Evolutionary conservation across 2,888 invertebrate species (phyloP), one percentile per base, ranked within the genome.

Genomic region (Philaethria dido): DNA sequence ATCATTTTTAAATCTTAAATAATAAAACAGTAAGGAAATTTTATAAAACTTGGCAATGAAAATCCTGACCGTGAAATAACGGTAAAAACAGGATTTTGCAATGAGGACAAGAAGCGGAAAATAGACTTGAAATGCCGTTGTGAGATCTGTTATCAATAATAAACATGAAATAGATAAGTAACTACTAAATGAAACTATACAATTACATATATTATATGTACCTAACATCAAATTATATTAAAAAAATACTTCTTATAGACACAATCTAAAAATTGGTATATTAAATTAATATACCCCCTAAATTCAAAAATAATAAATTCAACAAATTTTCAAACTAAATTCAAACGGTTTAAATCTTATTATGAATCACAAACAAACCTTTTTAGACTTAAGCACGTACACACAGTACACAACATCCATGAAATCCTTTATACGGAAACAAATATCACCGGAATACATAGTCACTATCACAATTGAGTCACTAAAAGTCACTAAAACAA

Each of bases 341-440:
- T 18, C 39, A 39, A n/a, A 55, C 2, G 3, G 3, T 11, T 22
- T 20, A 39, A 36, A 39, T 18, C 1, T 39, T 8, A 14, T 13
- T 57, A 11, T 14, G 3, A 20, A 57, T 14, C 3, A 39, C 14
- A 36, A 52, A 71, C 73, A 52, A 64, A 75, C 75, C 76, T 75
- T 75, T 25, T 70, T 71, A 4, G 71, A 69, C 68, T 74, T 73
- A 42, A 68, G 70, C 29, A 76, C 65, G 62, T 92, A 92, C 61
- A 81, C 89, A 74, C 86, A 90, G 64, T 85, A 89, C 0, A 91
- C 92, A 42, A 91, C 90, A 85, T 92, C 92, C 82, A 87, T 80
- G 73, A 92, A 92, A 71, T 86, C 87, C 70, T 90, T 86, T 33
- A 91, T 86, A 57, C 82, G 84, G 42, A 88, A 83, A 78, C 84